phyloP scores from a whole-genome alignment of 2,113 vertebrate species.

The Hyla sarda region DNA sequence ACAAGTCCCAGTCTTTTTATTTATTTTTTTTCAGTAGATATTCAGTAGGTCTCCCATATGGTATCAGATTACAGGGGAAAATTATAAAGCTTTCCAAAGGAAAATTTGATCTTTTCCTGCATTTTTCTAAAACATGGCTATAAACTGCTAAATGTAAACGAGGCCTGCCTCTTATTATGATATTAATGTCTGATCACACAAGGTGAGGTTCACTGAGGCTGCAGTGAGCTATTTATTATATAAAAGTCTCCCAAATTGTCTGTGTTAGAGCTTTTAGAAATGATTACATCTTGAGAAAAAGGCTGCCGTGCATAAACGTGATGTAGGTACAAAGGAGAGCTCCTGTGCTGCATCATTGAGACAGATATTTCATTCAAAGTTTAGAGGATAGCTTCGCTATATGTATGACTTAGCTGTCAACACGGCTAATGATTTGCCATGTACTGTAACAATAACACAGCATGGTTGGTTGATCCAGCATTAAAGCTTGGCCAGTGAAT shows the following conservation, averaged over 20 bases:
- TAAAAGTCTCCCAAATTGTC: neutral
- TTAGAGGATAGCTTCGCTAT: neutral
- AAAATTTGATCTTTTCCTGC: neutral
- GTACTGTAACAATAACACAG: conserved; percentile 40
- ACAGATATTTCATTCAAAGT: conserved; percentile 29
- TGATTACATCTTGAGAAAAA: neutral
- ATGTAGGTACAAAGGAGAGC: neutral
- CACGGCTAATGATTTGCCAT: conserved; percentile 47
- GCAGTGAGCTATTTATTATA: neutral
- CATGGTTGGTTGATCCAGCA: conserved; percentile 36
- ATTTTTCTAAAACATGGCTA: neutral
- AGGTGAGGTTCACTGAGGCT: neutral
- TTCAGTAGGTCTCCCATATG: too few relatives aligned
- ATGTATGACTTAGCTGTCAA: conserved; percentile 47
- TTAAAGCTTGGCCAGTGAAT: conserved; percentile 29
- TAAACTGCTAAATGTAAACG: neutral
- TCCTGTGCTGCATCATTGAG: conserved; percentile 12
- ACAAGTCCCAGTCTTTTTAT: too few relatives aligned
- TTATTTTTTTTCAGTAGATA: too few relatives aligned
- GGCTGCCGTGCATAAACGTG: neutral
- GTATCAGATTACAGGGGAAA: neutral
- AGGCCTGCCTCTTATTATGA: neutral
- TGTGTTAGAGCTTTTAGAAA: neutral
- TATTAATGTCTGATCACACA: neutral
- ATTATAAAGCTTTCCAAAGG: neutral